Evolutionary conservation across 2,113 vertebrate species (phyloP).

Genomic region (Thunnus thynnus): DNA sequence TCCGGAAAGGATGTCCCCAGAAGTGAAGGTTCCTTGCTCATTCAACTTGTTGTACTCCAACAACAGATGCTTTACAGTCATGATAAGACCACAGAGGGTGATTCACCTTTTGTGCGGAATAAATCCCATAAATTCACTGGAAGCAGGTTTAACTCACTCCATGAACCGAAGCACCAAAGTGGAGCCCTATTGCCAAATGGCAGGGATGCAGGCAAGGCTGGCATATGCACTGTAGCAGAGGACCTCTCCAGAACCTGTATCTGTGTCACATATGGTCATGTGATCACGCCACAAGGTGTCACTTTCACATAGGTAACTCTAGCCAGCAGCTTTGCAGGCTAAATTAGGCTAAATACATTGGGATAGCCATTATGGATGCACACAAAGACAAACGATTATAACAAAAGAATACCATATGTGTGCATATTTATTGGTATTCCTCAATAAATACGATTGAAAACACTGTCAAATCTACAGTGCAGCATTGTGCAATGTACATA

Average conservation of each 20-base stretch:
- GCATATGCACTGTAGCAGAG: not conserved
- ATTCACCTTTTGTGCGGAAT: not conserved
- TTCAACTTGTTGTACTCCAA: constrained; percentile 73
- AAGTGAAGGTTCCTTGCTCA: constrained; percentile 67
- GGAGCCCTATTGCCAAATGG: not conserved
- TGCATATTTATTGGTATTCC: not conserved
- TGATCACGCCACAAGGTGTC: constrained; percentile 70
- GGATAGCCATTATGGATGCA: not conserved
- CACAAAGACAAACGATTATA: no score
- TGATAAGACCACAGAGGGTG: not conserved
- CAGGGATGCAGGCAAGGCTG: not conserved
- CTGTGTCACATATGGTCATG: constrained; percentile 56
- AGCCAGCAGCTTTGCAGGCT: constrained; percentile 28
- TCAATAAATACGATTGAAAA: not conserved
- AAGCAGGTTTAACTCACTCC: constrained; percentile 9
- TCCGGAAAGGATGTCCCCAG: constrained; percentile 73
- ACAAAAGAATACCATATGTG: not conserved
- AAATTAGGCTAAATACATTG: constrained; percentile 11
- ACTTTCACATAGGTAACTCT: constrained; percentile 72
- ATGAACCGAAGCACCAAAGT: no score
- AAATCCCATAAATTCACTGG: not conserved
- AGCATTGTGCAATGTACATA: not conserved
- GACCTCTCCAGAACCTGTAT: constrained; percentile 33
- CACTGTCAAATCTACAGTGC: not conserved
- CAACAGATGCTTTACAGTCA: constrained; percentile 73